These are phyloP conservation scores for Drosophila simulans DNA, from an alignment of 1,140 invertebrate species.

Conservation along the genomic window DNA sequence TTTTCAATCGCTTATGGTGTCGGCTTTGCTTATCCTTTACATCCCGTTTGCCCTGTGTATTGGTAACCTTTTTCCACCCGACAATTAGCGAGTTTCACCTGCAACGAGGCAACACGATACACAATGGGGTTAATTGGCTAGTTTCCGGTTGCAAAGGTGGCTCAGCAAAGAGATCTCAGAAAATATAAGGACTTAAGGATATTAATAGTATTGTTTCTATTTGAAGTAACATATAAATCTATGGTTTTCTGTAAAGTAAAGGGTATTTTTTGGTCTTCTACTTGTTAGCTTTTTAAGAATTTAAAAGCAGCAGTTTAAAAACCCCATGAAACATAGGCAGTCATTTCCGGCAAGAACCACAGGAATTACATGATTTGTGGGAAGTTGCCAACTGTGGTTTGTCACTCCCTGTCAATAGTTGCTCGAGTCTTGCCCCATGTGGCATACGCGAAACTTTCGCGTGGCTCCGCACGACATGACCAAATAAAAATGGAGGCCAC, in stretches of 20 bases:
- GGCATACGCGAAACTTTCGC: not conserved
- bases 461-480: constrained; percentile 15
- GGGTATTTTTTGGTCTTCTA: not conserved
- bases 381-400: constrained; percentile 24
- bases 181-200: too few relatives aligned
- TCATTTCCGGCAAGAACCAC: not conserved
- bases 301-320: not conserved
- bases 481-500: constrained; percentile 24
- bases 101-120: constrained; percentile 15
- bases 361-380: constrained; percentile 27
- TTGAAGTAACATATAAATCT: not conserved
- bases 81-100: constrained; percentile 24
- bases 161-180: not conserved
- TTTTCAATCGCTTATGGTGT: not conserved
- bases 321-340: not conserved
- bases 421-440: constrained; percentile 11
- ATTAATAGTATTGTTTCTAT: too few relatives aligned
- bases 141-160: constrained; percentile 23
- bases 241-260: too few relatives aligned
- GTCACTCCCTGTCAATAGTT: constrained; percentile 23
- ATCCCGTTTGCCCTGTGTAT: constrained; percentile 19
- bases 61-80: constrained; percentile 19
- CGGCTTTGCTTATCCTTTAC: constrained; percentile 27
- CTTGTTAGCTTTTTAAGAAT: not conserved
- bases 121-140: constrained; percentile 14